Evolutionary conservation across 2,113 vertebrate genomes (phyloP), one percentile per base, ranked within the genome.

Genomic region (Misgurnus mizolepis): DNA sequence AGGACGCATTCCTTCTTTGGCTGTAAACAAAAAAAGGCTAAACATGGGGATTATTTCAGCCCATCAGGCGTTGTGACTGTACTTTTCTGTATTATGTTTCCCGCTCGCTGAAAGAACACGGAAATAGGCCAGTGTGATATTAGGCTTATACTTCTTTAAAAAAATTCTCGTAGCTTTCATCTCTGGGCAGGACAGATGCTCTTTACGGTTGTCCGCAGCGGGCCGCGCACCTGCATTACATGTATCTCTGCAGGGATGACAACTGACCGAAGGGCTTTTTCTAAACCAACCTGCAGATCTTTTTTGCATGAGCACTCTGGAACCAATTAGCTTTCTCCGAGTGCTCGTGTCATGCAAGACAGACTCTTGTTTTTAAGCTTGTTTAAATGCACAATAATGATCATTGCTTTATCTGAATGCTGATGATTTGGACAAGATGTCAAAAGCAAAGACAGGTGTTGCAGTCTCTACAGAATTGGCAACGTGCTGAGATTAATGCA

Each of bases 401-500:
- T 22, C 22, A 22, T 22, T 22, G 53, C 4, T 58, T 40, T 61
- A 61, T 67, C 17, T 11, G 58, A 80, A 61, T 61, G 56, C 34
- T 61, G 34, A 27, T 17, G 22, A 45, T 58, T 58, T 66, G 47
- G 82, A 39, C 76, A 68, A 56, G 49, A 39, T 62, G 69, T 83
- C 34, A 8, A 53, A 8, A 72, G 60, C 64, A 39, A 41, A 83
- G 68, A 71, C 50, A 61, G 3, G 11, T 60, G 56, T 47, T 45
- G 67, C n/a, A 14, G 69, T 47, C 40, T 58, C 18, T 53, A 7
- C 22, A 5, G 11, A 22, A 47, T 71, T 27, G 74, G 69, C 49
- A 69, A 40, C 53, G 55, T 67, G 69, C 15, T 61, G 50, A 85
- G 87, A 82, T 74, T 85, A 82, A 81, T 41, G 64, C 50, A 4